Evolutionary conservation across 2,888 invertebrate species (phyloP), one percentile per base, ranked within the genome.

Genomic region (Subacronicta megacephala): DNA sequence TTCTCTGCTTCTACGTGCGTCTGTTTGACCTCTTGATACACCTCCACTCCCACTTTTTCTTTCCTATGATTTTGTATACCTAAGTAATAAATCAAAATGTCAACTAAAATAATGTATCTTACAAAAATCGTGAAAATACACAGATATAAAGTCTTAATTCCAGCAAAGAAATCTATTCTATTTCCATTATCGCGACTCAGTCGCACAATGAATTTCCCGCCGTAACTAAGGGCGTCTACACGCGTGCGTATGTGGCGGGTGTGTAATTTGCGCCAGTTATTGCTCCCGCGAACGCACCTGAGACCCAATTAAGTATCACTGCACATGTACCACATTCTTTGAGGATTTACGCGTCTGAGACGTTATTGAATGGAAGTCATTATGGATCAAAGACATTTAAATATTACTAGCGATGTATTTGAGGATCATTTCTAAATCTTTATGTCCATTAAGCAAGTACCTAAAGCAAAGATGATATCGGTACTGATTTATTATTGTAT

Each of bases 261-360:
- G 59, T 50, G 63, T 75, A 84, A 84, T 86, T 83, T 65, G 75
- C 65, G 77, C 66, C 70, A 72, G 78, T 79, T 82, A 80, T 84
- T 85, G 75, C 77, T 69, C 73, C 62, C 69, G 64, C 71, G 61
- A 73, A 72, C 78, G 77, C 91, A 92, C 90, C 91, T 92, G 91
- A 82, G 81, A 70, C 88, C 83, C 83, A 87, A 89, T 90, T 87
- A 89, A 84, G 76, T 81, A 74, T 70, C 63, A 60, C 66, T 64
- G 70, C 74, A 74, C 67, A 72, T 69, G 67, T 67, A 74, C 57
- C 59, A 35, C 52, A 62, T 71, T 63, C 73, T 75, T 75, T 53
- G 55, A 57, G 75, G 69, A 72, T 74, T 72, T 67, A 50, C 33
- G 36, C 41, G 42, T 58, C 62, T 54, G 59, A 64, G 61, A 55